phyloP scores from a whole-genome alignment of 2,113 vertebrate species.

The Coturnix japonica region DNA sequence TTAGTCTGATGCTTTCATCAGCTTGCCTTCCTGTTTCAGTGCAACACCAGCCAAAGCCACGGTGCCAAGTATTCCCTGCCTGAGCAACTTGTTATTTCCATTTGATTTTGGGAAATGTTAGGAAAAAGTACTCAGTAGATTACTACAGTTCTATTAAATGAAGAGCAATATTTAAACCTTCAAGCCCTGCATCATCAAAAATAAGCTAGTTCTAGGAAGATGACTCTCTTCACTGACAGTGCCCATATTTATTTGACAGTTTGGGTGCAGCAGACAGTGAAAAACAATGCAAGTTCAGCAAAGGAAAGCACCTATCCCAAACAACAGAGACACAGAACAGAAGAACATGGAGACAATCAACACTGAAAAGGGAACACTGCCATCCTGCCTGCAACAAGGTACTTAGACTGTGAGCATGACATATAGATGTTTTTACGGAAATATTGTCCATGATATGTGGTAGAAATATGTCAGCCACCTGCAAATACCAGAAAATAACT shows the following conservation, averaged over 20 bases:
- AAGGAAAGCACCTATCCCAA: not conserved
- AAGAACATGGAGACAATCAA: rapidly evolving
- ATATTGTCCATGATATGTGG: not conserved
- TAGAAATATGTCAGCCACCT: not conserved
- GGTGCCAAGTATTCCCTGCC: not conserved
- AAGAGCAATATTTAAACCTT: rapidly evolving
- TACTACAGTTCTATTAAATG: not conserved
- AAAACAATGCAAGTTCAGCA: not conserved
- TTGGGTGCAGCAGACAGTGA: not conserved
- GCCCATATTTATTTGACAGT: not conserved
- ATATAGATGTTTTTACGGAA: not conserved
- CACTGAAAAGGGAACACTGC: not conserved
- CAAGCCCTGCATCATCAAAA: not conserved
- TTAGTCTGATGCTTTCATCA: not conserved
- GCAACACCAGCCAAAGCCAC: not conserved
- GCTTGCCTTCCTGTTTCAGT: not conserved
- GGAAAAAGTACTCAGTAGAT: not conserved
- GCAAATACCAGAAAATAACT: not conserved
- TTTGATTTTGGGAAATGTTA: not conserved
- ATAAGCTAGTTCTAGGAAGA: not conserved
- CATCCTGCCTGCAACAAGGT: not conserved
- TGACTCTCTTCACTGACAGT: not conserved
- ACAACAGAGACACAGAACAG: not conserved
- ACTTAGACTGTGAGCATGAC: not conserved
- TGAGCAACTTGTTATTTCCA: not conserved